These are phyloP conservation scores for Dioctria rufipes DNA, from an alignment of 2,888 invertebrate genomes.

Conservation along the genomic window DNA sequence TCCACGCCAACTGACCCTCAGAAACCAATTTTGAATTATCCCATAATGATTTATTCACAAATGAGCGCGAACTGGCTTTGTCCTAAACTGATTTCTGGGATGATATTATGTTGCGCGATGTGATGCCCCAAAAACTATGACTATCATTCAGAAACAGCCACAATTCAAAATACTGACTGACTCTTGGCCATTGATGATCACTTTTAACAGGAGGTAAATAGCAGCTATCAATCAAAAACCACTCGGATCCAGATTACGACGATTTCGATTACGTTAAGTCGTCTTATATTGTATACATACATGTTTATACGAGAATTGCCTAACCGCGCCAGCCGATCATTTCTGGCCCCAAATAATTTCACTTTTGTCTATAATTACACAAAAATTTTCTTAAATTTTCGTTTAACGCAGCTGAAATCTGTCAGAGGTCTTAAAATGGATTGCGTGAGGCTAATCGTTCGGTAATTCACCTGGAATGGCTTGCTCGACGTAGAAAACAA, in stretches of 20 bases:
- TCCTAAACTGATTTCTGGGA: not conserved
- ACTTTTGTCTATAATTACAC: conserved; percentile 58
- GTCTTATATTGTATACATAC: not conserved
- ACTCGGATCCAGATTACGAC: conserved; percentile 51
- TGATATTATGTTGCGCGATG: not conserved
- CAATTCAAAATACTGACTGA: not conserved
- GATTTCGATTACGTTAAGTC: conserved; percentile 28
- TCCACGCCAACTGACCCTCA: conserved; percentile 4
- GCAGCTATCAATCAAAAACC: conserved; percentile 57
- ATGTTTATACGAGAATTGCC: not conserved
- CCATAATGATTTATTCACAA: conserved; percentile 53
- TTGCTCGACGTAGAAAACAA: conserved; percentile 18
- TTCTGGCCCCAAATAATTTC: conserved; percentile 55
- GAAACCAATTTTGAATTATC: conserved; percentile 39
- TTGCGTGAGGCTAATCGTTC: conserved; percentile 59
- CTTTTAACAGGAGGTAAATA: conserved; percentile 56
- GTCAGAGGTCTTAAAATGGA: conserved; percentile 57
- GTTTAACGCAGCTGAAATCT: conserved; percentile 57
- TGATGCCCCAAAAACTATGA: not conserved
- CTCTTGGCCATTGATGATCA: conserved; percentile 46
- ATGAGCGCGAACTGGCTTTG: conserved; percentile 32
- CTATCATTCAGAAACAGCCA: conserved; percentile 36
- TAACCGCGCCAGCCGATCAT: conserved; percentile 14
- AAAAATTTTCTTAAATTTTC: conserved; percentile 58
- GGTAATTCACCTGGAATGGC: conserved; percentile 51